Conservation (phyloP, 1,140 invertebrate genomes). For the Bombus waltoni region DNA sequence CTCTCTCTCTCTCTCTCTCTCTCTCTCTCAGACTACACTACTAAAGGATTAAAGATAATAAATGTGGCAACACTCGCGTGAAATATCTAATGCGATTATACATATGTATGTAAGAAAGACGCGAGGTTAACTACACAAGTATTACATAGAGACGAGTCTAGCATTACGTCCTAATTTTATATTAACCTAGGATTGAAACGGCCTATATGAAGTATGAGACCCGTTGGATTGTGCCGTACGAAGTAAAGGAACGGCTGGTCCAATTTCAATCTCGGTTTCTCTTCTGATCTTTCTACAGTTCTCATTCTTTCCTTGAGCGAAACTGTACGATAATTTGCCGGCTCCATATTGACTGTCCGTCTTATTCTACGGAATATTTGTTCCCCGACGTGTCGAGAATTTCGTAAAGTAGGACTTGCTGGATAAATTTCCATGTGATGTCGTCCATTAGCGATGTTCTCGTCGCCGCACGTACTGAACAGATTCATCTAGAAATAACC, state of each 20-base stretch:
- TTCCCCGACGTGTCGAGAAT: background rate
- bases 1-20: no score
- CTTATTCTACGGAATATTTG: background rate
- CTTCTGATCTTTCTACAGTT: slow-evolving; percentile 74
- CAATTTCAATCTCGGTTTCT: slow-evolving; percentile 89
- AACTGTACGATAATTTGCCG: background rate
- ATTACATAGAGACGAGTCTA: background rate
- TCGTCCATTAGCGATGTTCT: slow-evolving; percentile 85
- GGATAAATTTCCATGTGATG: slow-evolving; percentile 92
- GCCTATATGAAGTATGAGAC: slow-evolving; percentile 92
- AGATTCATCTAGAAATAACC: slow-evolving; percentile 83
- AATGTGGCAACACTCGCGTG: background rate
- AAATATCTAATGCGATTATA: background rate
- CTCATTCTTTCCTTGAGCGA: background rate
- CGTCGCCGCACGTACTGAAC: slow-evolving; percentile 91
- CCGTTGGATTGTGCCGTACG: slow-evolving; percentile 93
- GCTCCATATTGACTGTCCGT: no score
- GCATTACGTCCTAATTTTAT: slow-evolving; percentile 64
- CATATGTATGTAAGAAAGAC: background rate
- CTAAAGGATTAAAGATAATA: background rate
- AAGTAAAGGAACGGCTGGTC: slow-evolving; percentile 94
- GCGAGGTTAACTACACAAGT: background rate
- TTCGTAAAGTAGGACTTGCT: slow-evolving; percentile 81
- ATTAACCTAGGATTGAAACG: slow-evolving; percentile 91
- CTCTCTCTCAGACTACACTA: background rate